Base-by-base conservation (phyloP, 2,888 invertebrate species). In the Melipona bicolor region DNA sequence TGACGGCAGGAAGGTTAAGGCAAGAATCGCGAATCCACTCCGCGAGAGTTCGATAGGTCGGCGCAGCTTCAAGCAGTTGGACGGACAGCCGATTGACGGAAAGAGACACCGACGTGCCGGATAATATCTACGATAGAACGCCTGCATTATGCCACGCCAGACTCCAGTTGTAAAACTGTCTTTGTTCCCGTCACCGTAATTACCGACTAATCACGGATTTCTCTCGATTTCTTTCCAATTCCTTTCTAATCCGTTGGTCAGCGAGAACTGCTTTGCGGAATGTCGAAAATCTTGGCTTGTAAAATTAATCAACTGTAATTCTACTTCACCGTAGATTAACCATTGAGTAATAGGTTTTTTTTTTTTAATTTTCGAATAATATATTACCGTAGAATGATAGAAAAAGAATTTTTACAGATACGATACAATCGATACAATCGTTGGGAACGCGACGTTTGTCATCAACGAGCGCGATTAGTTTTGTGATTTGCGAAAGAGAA, bases 1-100 rank as follows among this genome's bases (percentile, higher is more conserved):
- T 83, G 87, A 86, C 83, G 83, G 74, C 74, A 79, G 82, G 83
- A 80, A 87, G 86, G 83, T 84, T 85, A 87, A 86, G 82, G 84
- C 79, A 59, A 90, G 79, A 80, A 70, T 71, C 77, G 43, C 70
- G 80, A 77, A 68, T 88, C 80, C 64, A 71, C 49, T 49, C 11
- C 27, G 43, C 1, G 43, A 64, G 80, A 77, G 86, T 74, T 85
- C 81, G 79, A 84, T 75, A 86, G 88, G 86, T 86, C 88, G 85
- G n/a, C 50, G 15, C 36, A 36, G 69, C 65, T 62, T 71, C 71
- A 36, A 32, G 62, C 73, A 83, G 67, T 85, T 43, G 71, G 80
- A 85, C 32, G 77, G 84, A 84, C 80, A 71, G 76, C 17, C 84
- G 87, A 87, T 86, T 81, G 83, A 83, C 77, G 71, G 83, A 83